Base-by-base conservation (phyloP, 2,113 vertebrate genomes). In the Lasiurus borealis region DNA sequence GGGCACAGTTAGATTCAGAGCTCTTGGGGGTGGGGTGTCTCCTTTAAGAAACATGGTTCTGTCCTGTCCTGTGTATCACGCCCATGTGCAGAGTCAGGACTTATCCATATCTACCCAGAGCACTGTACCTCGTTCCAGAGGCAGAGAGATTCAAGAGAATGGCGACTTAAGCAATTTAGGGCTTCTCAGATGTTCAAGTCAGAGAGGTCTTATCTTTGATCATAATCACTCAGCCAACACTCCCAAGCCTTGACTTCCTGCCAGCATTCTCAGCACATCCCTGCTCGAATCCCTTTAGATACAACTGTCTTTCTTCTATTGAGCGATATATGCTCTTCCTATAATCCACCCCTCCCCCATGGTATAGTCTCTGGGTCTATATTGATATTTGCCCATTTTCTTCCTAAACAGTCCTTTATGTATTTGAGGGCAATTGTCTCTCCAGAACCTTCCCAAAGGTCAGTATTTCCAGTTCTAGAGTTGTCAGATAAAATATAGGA, bases 401-500 rank as follows among this genome's bases (percentile, higher is more conserved):
- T 59, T 76, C n/a, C 9, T 62, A 69, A 69, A 91, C 6, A 71
- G 59, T 19, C 36, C 68, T 85, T 87, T 76, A 76, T 76, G n/a
- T 76, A 14, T 87, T 71, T 76, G n/a, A 76, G 69, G 21, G 15
- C 10, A 36, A 18, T 59, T 76, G 40, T 59, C 27, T 40, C 68
- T 59, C 27, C 25, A 8, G 16, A 77, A 69, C 59, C 76, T 83
- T 76, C 76, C 59, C 69, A 87, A 16, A 46, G 34, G n/a, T 59
- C 50, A 62, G 31, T 76, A 23, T 86, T 91, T 69, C 23, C 19
- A 75, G 34, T 59, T 85, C 75, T 75, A 31, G 48, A 86, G 9
- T 82, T 82, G 68, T 88, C 75, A 93, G 57, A 69, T 59, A 69
- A 90, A 93, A 95, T 71, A 76, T 7, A 76, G 40, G 15, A 62